Evolutionary conservation across 2,113 vertebrate species (phyloP).

Genomic region (Nestor notabilis): DNA sequence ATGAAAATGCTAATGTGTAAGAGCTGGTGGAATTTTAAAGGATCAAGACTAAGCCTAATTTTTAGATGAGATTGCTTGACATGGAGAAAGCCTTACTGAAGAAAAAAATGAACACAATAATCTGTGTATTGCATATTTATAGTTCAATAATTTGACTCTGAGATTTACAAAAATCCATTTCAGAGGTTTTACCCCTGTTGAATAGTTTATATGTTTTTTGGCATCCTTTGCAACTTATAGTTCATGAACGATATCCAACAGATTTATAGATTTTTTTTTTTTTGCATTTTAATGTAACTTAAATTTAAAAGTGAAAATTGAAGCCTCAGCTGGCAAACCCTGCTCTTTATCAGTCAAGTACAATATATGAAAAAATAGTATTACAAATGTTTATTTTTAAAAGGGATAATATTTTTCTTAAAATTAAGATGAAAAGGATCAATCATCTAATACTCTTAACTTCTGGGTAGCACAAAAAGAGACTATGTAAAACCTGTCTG

Average conservation of each 20-base stretch:
- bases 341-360: background rate
- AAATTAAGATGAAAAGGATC: background rate
- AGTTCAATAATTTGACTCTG: constrained; percentile 36
- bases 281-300: background rate
- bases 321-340: background rate
- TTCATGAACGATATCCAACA: background rate
- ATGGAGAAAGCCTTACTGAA: background rate
- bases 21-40: constrained; percentile 48
- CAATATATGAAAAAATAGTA: background rate
- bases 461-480: background rate
- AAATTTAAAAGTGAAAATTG: background rate
- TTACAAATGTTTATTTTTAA: background rate
- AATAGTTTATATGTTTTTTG: background rate
- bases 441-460: background rate
- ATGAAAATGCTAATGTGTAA: constrained; percentile 52
- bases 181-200: background rate
- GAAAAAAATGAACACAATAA: constrained; percentile 15
- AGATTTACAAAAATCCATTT: background rate
- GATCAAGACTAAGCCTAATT: constrained; percentile 38
- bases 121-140: constrained; percentile 36
- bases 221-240: background rate
- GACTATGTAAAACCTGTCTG: background rate
- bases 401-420: background rate
- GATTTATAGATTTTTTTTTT: background rate
- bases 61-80: constrained; percentile 62